Base-by-base conservation (phyloP, 1,140 invertebrate species). In the Procambarus clarkii region DNA sequence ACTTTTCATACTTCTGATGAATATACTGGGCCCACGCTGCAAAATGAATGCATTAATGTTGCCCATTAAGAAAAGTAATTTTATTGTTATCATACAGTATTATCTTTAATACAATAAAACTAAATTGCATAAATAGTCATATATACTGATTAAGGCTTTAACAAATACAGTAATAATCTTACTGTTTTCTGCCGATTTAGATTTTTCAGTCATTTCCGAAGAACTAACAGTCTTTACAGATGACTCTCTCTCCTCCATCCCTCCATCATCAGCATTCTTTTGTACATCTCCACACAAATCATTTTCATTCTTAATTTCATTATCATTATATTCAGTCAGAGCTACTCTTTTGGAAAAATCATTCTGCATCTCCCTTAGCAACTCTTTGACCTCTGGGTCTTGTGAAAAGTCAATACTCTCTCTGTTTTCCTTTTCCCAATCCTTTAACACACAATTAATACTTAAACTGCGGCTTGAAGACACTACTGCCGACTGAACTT, bases 1-100 rank as follows among this genome's bases (percentile, higher is more conserved):
- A 77, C 50, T 46, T 84, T 18, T 90, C 45, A n/a, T 84, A 90
- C 46, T 90, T 84, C 50, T 83, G 64, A 7, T 80, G 21, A 60
- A 50, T 77, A 34, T 48, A 13, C n/a, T 78, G 46, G 34, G 71
- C 24, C 85, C 85, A 86, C 5, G 50, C 85, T 78, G 46, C n/a
- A 86, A 79, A 34, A 34, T 11, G n/a, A 74, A 74, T 8, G 3
- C 7, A 9, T 24, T 74, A 74, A 34, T 74, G 8, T 21, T 34
- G 24, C 24, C 2, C 2, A 74, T 34, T 74, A 34, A 74, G 5
- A 74, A 74, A 34, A 34, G 34, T 9, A 34, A 8, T 34, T 74
- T 4, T 34, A 34, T 34, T 34, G 1, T 34, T 74, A 34, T 3
- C 69, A 34, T 71, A 7, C n/a, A 74, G 5, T 34, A 24, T 74